Evolutionary conservation across 2,113 vertebrate genomes (phyloP).

Genomic region (Pterocles gutturalis): DNA sequence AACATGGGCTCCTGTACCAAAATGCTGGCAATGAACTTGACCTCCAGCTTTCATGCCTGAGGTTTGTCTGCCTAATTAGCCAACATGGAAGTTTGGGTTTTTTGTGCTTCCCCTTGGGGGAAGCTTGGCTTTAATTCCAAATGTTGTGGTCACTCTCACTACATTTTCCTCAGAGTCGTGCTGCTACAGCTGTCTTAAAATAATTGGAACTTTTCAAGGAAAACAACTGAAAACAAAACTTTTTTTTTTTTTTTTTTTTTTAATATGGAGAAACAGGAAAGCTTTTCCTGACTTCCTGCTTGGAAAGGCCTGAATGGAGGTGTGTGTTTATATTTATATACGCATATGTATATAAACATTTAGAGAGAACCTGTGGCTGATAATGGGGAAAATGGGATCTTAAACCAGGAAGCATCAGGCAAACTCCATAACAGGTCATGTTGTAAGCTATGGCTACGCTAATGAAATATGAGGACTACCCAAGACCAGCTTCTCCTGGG

Average conservation of each 20-base stretch:
- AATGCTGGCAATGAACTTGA: background rate
- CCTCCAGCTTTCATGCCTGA: slow-evolving; percentile 17
- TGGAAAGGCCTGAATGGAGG: background rate
- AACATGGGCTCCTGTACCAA: background rate
- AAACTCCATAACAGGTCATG: background rate
- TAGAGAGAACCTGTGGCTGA: background rate
- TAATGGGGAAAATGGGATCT: background rate
- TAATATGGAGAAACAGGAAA: background rate
- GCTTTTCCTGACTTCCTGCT: background rate
- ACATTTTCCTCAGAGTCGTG: background rate
- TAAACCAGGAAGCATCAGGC: background rate
- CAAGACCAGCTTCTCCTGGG: background rate
- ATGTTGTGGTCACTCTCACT: slow-evolving; percentile 32
- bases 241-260: background rate
- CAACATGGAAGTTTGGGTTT: background rate
- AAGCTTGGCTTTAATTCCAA: slow-evolving; percentile 8
- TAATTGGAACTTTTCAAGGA: background rate
- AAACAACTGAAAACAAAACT: background rate
- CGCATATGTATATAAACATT: background rate
- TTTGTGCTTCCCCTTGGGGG: background rate
- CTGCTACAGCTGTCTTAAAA: background rate
- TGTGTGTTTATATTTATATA: background rate
- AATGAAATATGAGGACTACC: background rate
- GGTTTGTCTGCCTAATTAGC: slow-evolving; percentile 43
- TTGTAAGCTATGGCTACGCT: background rate